These are phyloP conservation scores for Pontoporia blainvillei DNA, from an alignment of 2,113 vertebrate genomes.

Conservation along the genomic window DNA sequence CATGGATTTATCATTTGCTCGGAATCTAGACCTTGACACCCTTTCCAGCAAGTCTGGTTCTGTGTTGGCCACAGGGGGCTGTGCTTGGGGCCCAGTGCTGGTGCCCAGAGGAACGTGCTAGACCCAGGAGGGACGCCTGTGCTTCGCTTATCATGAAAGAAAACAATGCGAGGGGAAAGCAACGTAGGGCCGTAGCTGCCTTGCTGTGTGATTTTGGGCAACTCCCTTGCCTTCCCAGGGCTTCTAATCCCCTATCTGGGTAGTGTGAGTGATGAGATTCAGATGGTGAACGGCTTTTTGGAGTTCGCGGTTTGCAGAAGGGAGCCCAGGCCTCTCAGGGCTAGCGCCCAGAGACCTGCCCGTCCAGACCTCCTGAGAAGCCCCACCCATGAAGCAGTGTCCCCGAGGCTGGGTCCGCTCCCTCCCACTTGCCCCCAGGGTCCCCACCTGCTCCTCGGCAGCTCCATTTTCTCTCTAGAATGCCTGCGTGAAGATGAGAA, in stretches of 20 bases:
- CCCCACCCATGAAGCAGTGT: rapidly evolving
- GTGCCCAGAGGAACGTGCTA: neutral
- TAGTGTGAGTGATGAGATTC: rapidly evolving
- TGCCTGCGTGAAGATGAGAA: neutral
- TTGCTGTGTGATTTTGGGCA: neutral
- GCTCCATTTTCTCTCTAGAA: neutral
- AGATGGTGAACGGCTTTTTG: neutral
- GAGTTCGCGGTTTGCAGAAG: neutral
- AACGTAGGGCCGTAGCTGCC: rapidly evolving
- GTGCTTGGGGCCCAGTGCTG: too few species aligned
- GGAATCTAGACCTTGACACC: neutral
- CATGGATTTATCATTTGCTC: rapidly evolving
- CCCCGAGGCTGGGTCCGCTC: rapidly evolving
- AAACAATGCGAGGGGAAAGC: rapidly evolving
- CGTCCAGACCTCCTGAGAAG: neutral
- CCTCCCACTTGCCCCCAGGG: neutral
- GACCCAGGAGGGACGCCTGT: neutral
- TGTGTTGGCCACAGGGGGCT: rapidly evolving
- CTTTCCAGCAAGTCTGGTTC: neutral
- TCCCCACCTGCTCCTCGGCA: neutral
- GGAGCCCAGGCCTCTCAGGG: neutral
- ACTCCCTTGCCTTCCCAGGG: neutral
- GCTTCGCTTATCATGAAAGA: neutral
- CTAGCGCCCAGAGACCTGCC: neutral
- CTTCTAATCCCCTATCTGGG: neutral